Base-by-base conservation (phyloP, 2,888 invertebrate genomes). In the Unio pictorum region DNA sequence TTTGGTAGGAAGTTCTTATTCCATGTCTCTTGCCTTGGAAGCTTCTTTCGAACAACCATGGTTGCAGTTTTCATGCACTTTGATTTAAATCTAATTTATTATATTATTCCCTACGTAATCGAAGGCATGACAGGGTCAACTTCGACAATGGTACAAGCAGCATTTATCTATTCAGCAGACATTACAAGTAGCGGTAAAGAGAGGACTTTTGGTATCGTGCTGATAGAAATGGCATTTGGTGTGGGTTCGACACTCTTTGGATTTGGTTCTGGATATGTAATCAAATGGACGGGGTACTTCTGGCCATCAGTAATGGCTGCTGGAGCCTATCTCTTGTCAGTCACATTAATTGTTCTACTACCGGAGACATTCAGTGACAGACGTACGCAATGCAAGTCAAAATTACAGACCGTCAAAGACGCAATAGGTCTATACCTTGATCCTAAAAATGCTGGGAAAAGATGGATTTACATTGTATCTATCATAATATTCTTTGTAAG, bases 1-100 rank as follows among this genome's bases (percentile, higher is more conserved):
- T 79, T 72, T 58, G 81, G 81, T 4, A 66, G 81, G 45, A 79
- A 79, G 62, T 71, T 73, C 55, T 61, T 81, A 11, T 71, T 81
- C 54, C 68, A 68, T 64, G 63, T 76, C 17, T 73, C 74, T 5
- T 64, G 73, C 54, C n/a, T 70, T 26, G 78, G 78, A 11, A 61
- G 60, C 15, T 23, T 76, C 18, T 45, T 76, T 26, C 69, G 67
- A 30, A 34, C 63, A 23, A 26, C 64, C 7, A 64, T 74, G 17
- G 67, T 66, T 20, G 60, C 69, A 3, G n/a, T 71, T 15, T 72
- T 71, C 20, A 72, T 78, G 55, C 73, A 78, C 66, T 71, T 73
- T 5, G 66, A 80, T 20, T 69, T 74, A 30, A 63, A 72, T 64
- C 61, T 75, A 7, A 61, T 62, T 17, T 68, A 65, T 61, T 72